Evolutionary conservation across 2,888 invertebrate genomes (phyloP).

Genomic region (Philopedon plagiatum): DNA sequence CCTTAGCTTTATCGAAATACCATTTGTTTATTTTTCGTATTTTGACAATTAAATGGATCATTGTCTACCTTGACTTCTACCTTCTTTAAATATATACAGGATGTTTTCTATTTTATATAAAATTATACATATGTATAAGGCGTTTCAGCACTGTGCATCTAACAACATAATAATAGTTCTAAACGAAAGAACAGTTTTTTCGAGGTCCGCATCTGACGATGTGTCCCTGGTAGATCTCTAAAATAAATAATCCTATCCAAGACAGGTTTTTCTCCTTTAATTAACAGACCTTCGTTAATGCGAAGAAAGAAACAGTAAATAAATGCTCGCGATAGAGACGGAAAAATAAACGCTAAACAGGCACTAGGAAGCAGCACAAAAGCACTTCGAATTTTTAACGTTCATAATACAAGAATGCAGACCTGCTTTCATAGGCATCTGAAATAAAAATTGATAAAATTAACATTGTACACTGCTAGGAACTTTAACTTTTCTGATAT

Average conservation of each 20-base stretch:
- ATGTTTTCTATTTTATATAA: not conserved
- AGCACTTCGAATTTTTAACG: conserved; percentile 16
- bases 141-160: too few species aligned
- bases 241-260: conserved; percentile 60
- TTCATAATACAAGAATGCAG: conserved; percentile 17
- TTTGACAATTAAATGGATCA: conserved; percentile 46
- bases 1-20: conserved; percentile 25
- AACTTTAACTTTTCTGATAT: too few species aligned
- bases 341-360: conserved; percentile 57
- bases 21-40: conserved; percentile 40
- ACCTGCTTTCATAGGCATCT: conserved; percentile 7
- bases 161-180: conserved; percentile 14
- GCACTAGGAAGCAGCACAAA: conserved; percentile 52
- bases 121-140: too few species aligned
- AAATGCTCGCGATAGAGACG: conserved; percentile 53
- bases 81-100: conserved; percentile 1
- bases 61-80: conserved; percentile 29
- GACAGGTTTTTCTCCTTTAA: conserved; percentile 62
- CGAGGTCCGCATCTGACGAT: conserved; percentile 44
- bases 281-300: conserved; percentile 64
- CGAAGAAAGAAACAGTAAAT: conserved; percentile 54
- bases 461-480: too few species aligned
- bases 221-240: conserved; percentile 59
- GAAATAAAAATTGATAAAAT: conserved; percentile 2
- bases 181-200: conserved; percentile 47